A percentile compares a stretch with the other conserved stretches of the same genome.
phyloP scores from a whole-genome alignment of 2,797 vertebrate genomes.

The Cephalopachus bancanus region DNA sequence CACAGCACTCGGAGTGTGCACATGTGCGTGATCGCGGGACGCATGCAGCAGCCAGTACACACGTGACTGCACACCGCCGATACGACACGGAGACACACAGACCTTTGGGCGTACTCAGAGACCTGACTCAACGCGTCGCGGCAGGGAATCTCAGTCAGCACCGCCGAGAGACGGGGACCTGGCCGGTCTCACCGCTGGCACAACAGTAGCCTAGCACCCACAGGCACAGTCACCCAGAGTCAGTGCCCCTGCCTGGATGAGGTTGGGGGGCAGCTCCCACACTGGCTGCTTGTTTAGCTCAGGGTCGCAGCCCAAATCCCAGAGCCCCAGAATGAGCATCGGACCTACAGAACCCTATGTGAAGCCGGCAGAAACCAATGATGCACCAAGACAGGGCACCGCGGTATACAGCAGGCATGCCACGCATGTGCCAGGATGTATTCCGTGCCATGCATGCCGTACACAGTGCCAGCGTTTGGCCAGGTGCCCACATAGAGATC shows the following conservation, averaged over 20 bases:
- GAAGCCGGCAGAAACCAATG: background rate
- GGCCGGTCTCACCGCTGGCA: background rate
- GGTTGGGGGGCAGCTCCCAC: background rate
- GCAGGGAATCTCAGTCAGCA: background rate
- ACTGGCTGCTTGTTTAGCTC: background rate
- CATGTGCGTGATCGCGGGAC: background rate
- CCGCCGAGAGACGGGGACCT: background rate
- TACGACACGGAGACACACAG: fast-evolving
- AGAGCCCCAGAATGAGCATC: background rate
- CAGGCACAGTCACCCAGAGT: background rate
- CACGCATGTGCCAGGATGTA: background rate
- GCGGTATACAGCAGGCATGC: background rate
- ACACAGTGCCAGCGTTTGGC: background rate
- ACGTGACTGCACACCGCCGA: background rate
- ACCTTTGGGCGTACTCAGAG: too few species aligned
- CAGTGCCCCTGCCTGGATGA: background rate
- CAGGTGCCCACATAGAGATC: constrained; percentile 9
- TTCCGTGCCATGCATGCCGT: background rate
- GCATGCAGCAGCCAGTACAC: background rate
- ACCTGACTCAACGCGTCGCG: background rate
- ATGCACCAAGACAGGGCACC: background rate
- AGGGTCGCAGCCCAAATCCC: background rate
- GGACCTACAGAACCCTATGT: background rate
- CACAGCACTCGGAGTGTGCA: background rate
- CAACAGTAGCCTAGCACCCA: background rate